Conservation (phyloP, 2,113 vertebrate genomes). For the Cynopterus brachyotis region DNA sequence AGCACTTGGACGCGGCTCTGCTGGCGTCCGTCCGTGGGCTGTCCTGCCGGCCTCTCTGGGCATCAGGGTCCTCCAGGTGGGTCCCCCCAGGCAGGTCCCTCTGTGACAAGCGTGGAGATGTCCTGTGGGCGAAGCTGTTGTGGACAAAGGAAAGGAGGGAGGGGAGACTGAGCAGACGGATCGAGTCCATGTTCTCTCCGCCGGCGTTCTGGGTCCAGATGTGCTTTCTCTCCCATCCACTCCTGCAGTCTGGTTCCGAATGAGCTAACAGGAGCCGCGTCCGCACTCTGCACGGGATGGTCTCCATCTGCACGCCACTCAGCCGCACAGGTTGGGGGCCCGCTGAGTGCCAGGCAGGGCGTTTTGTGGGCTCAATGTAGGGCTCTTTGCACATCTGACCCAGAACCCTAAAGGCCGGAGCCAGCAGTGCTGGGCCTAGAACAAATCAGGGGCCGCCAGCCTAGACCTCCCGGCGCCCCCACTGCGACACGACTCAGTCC, state of each 20-base stretch:
- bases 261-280: background rate
- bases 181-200: fast-evolving
- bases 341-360: background rate
- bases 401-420: background rate
- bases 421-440: fast-evolving
- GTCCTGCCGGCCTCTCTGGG: background rate
- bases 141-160: background rate
- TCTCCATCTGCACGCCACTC: fast-evolving
- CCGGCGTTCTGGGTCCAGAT: fast-evolving
- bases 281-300: too few species aligned
- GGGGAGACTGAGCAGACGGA: background rate
- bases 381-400: background rate
- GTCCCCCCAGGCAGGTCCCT: background rate
- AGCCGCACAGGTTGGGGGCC: fast-evolving
- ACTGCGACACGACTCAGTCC: background rate
- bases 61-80: background rate
- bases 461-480: background rate
- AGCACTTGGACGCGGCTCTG: background rate
- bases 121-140: background rate
- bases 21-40: background rate
- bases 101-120: background rate
- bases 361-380: background rate
- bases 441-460: background rate
- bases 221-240: background rate
- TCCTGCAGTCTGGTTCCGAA: background rate